These are phyloP conservation scores for Scophthalmus maximus DNA, from an alignment of 2,113 vertebrate genomes.

Conservation along the genomic window DNA sequence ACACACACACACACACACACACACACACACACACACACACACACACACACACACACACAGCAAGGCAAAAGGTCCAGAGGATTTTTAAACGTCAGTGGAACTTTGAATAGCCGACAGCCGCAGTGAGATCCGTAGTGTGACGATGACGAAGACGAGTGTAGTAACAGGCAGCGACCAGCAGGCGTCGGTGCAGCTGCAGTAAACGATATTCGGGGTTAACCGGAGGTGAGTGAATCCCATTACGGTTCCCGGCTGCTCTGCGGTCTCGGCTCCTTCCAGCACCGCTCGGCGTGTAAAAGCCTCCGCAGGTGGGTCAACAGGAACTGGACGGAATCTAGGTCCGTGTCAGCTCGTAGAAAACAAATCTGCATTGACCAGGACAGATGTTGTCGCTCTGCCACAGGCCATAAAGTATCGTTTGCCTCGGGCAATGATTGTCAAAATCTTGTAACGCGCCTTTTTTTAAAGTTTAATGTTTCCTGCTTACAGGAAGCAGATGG, in stretches of 20 bases:
- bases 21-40: too few species aligned
- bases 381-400: not conserved
- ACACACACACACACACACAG: too few species aligned
- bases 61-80: too few species aligned
- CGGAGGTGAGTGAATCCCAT: constrained; percentile 9
- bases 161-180: constrained; percentile 14
- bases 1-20: too few species aligned
- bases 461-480: too few species aligned
- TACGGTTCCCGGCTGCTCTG: constrained; percentile 36
- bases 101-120: not conserved
- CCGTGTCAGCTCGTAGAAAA: not conserved
- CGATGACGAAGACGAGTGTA: not conserved
- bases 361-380: not conserved
- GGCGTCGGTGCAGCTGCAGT: constrained; percentile 28
- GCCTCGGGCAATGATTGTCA: not conserved
- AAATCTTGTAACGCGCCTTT: not conserved
- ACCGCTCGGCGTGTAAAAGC: constrained; percentile 3
- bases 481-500: too few species aligned
- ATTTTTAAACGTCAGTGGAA: too few species aligned
- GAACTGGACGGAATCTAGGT: not conserved
- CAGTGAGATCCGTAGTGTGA: not conserved
- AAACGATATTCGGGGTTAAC: not conserved
- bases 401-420: not conserved
- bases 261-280: constrained; percentile 26
- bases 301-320: not conserved